Evolutionary conservation across 2,113 vertebrate species (phyloP).

Genomic region (Misgurnus mizolepis): DNA sequence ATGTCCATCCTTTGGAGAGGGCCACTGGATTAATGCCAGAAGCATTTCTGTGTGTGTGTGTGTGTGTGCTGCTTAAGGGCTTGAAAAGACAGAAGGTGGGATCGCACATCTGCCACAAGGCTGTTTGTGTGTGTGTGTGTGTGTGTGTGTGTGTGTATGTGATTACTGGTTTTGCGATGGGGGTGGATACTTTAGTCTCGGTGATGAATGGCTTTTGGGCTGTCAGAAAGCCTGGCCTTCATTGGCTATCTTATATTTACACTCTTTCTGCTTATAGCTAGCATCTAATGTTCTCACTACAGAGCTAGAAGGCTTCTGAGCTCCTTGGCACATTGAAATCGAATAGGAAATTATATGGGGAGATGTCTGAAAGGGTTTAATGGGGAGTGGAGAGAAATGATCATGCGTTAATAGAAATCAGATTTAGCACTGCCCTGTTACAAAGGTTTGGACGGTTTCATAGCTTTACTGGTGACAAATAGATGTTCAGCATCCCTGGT

Average conservation of each 20-base stretch:
- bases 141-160: constrained; percentile 12
- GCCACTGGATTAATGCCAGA: constrained; percentile 25
- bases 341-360: constrained; percentile 7
- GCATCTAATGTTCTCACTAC: neutral
- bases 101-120: constrained; percentile 42
- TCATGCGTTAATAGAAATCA: neutral
- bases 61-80: constrained; percentile 12
- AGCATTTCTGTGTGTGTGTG: neutral
- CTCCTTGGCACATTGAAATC: constrained; percentile 1
- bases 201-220: constrained; percentile 46
- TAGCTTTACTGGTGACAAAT: neutral
- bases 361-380: constrained; percentile 6
- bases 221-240: constrained; percentile 22
- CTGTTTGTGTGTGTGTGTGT: constrained; percentile 17
- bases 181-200: constrained; percentile 31
- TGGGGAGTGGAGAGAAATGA: neutral
- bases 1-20: constrained; percentile 24
- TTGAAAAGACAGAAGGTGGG: constrained; percentile 40
- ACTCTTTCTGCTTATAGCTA: constrained; percentile 7
- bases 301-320: neutral
- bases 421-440: neutral
- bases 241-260: constrained; percentile 14
- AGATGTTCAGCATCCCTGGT: neutral
- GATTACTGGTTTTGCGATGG: constrained; percentile 36
- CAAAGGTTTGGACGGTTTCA: neutral